These are phyloP conservation scores for Tenualosa thibaudeaui DNA, from an alignment of 2,797 vertebrate species.

Conservation along the genomic window DNA sequence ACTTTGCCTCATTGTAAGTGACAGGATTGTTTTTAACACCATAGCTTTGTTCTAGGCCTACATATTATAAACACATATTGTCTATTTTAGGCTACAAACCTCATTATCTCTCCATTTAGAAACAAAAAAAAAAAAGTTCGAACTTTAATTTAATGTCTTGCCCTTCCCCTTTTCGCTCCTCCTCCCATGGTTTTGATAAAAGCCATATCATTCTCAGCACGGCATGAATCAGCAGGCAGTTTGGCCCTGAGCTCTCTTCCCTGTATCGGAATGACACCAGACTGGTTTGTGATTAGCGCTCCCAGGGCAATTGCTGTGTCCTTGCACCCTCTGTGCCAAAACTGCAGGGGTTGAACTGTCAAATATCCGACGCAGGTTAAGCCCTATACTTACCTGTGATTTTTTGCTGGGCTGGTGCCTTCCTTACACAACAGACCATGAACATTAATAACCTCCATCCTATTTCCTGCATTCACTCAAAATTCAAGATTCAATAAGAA, in stretches of 20 bases:
- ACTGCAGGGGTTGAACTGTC: conserved; percentile 24
- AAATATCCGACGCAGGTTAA: not conserved
- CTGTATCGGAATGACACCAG: conserved; percentile 76
- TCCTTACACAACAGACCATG: no score
- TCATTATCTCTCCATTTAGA: not conserved
- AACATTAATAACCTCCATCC: no score
- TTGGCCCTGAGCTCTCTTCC: conserved; percentile 72
- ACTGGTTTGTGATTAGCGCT: conserved; percentile 71
- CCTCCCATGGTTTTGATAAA: conserved; percentile 21
- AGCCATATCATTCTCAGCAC: conserved; percentile 49
- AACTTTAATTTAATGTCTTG: not conserved
- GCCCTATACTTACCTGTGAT: no score
- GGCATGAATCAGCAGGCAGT: conserved; percentile 64
- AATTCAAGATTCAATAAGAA: no score
- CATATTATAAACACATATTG: not conserved
- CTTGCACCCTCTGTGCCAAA: not conserved
- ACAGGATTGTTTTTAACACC: no score
- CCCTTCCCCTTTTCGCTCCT: not conserved
- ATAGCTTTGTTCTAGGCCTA: no score
- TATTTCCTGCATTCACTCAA: no score
- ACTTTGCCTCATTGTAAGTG: no score
- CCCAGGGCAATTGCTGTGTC: conserved; percentile 39
- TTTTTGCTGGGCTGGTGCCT: no score
- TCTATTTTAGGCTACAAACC: conserved; percentile 7
- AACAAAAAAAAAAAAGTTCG: not conserved